These are phyloP conservation scores for Pegoplata infirma DNA, from an alignment of 2,888 invertebrate genomes.

Conservation along the genomic window DNA sequence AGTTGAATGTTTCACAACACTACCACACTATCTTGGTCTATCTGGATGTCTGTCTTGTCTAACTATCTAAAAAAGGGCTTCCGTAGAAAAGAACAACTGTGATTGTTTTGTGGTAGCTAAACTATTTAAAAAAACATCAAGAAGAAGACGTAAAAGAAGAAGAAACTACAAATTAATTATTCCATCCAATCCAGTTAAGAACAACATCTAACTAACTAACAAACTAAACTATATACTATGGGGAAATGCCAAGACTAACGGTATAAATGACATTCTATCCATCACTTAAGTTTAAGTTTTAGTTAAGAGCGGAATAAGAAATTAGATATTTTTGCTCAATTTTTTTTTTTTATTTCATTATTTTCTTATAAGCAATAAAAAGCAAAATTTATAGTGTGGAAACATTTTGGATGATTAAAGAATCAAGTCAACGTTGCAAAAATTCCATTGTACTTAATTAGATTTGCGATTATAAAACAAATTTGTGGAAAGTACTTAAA, in stretches of 20 bases:
- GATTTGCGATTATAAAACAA: too few species aligned
- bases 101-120: not conserved
- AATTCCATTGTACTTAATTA: too few species aligned
- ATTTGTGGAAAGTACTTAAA: too few species aligned
- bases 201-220: too few species aligned
- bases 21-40: too few species aligned
- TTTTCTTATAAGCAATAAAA: not conserved
- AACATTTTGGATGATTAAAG: not conserved
- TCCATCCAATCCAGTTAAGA: slow-evolving; percentile 21
- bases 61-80: slow-evolving; percentile 51
- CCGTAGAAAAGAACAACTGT: slow-evolving; percentile 39
- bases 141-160: slow-evolving; percentile 18
- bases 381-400: not conserved
- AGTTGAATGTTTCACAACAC: too few species aligned
- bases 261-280: slow-evolving; percentile 47
- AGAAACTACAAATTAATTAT: slow-evolving; percentile 55
- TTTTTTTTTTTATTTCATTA: too few species aligned
- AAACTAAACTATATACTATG: too few species aligned
- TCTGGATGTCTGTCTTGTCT: too few species aligned
- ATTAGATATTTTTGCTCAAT: not conserved
- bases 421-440: not conserved
- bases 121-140: not conserved
- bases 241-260: slow-evolving; percentile 45
- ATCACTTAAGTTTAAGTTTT: slow-evolving; percentile 11
- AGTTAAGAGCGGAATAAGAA: not conserved